Conservation (phyloP, 2,113 vertebrate species). For the Mobula birostris region DNA sequence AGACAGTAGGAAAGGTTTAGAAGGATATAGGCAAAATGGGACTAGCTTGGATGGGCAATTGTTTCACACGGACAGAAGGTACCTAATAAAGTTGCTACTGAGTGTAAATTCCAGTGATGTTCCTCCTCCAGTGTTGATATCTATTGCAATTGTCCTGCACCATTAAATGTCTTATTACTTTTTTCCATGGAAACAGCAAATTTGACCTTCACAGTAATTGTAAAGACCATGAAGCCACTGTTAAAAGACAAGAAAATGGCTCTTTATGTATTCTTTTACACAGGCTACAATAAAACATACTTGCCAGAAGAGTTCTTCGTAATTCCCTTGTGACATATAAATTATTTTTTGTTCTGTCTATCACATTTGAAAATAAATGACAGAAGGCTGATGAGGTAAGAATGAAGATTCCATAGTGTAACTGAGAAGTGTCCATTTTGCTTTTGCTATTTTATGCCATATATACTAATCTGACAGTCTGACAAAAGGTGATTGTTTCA, state of each 20-base stretch:
- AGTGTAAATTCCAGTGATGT: not conserved
- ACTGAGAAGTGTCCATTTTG: slow-evolving; percentile 47
- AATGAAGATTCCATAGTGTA: slow-evolving; percentile 53
- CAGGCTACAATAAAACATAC: not conserved
- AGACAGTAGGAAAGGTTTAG: too few relatives aligned
- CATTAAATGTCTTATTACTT: not conserved
- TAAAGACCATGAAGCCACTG: not conserved
- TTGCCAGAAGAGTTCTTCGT: slow-evolving; percentile 26
- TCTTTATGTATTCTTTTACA: not conserved
- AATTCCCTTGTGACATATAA: slow-evolving; percentile 42
- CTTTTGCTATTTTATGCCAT: slow-evolving; percentile 44
- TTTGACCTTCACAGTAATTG: not conserved
- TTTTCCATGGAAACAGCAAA: not conserved
- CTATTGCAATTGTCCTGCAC: not conserved
- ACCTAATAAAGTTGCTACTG: not conserved
- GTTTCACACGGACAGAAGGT: too few relatives aligned
- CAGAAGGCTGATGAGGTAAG: slow-evolving; percentile 47
- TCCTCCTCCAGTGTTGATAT: not conserved
- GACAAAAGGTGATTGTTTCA: slow-evolving; percentile 46
- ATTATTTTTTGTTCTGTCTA: slow-evolving; percentile 47
- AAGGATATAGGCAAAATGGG: too few relatives aligned
- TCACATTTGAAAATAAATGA: slow-evolving; percentile 46
- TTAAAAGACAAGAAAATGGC: not conserved
- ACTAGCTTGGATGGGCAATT: too few relatives aligned
- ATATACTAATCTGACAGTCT: slow-evolving; percentile 52